Percentiles rank a stretch among this genome's conserved stretches.
phyloP scores from a whole-genome alignment of 1,140 invertebrate genomes.

The Lycorma delicatula region DNA sequence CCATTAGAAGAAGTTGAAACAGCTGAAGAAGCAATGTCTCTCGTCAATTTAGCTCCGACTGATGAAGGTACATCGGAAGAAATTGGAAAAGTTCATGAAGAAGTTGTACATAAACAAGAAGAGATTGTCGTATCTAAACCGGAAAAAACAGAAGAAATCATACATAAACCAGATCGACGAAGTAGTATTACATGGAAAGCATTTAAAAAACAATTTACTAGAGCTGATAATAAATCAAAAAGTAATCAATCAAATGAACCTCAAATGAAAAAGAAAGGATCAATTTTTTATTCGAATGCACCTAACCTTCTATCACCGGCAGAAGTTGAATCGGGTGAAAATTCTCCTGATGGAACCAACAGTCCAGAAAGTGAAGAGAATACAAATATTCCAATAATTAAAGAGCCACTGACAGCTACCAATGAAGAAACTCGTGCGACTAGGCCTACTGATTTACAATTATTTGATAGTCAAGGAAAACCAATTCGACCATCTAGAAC shows the following conservation, averaged over 20 bases:
- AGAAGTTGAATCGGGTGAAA: constrained; percentile 9
- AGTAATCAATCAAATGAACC: constrained; percentile 1
- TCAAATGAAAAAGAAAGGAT: not conserved
- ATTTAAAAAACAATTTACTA: constrained; percentile 69
- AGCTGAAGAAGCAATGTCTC: constrained; percentile 29
- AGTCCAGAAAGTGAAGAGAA: constrained; percentile 22
- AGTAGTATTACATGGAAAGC: constrained; percentile 39
- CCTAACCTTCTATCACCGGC: not conserved
- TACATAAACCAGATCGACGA: constrained; percentile 13
- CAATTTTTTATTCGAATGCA: constrained; percentile 9
- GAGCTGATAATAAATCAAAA: constrained; percentile 70
- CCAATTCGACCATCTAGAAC: constrained; percentile 50
- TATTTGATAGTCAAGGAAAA: constrained; percentile 49
- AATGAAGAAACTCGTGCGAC: constrained; percentile 13
- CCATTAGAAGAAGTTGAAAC: constrained; percentile 29
- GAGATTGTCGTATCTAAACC: not conserved
- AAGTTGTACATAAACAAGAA: not conserved
- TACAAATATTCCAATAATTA: constrained; percentile 15
- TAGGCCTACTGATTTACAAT: constrained; percentile 52
- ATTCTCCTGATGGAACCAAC: constrained; percentile 3
- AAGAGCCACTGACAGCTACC: constrained; percentile 14
- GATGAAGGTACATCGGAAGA: constrained; percentile 4
- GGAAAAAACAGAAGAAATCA: not conserved
- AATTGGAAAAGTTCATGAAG: not conserved
- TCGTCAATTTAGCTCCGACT: not conserved